Evolutionary conservation across 2,888 invertebrate genomes (phyloP).

Genomic region (Drosophila merina): DNA sequence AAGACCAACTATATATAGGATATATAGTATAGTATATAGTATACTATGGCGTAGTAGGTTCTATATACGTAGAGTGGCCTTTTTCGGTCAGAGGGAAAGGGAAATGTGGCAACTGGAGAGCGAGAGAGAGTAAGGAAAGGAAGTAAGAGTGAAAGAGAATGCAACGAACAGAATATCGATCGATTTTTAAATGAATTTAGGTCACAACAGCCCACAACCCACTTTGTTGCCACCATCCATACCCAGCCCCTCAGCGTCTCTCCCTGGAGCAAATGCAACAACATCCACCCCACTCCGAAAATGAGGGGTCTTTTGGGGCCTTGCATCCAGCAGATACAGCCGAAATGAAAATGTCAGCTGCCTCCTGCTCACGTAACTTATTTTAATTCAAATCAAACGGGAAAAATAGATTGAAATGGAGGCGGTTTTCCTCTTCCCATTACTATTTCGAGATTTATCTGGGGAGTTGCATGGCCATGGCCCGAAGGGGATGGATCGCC

Average conservation of each 20-base stretch:
- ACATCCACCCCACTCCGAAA: constrained; percentile 4
- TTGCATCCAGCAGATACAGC: constrained; percentile 58
- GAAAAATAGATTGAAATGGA: constrained; percentile 64
- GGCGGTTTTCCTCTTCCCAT: constrained; percentile 27
- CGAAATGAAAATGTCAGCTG: constrained; percentile 67
- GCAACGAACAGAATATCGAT: constrained; percentile 65
- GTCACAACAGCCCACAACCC: constrained; percentile 51
- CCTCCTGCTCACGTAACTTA: constrained; percentile 72
- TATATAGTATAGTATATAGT: constrained; percentile 16
- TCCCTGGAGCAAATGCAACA: constrained; percentile 30
- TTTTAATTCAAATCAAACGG: constrained; percentile 76
- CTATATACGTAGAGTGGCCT: constrained; percentile 64
- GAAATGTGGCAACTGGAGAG: neutral
- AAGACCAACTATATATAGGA: constrained; percentile 4
- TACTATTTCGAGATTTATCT: constrained; percentile 3
- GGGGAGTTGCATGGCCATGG: constrained; percentile 5
- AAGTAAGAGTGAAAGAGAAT: constrained; percentile 29
- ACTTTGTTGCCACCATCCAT: constrained; percentile 1
- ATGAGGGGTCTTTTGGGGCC: constrained; percentile 19
- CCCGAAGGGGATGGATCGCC: too few relatives aligned
- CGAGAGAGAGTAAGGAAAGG: constrained; percentile 6
- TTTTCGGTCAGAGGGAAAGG: constrained; percentile 59
- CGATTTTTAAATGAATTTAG: constrained; percentile 79
- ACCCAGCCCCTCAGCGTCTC: constrained; percentile 1
- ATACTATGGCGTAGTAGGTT: constrained; percentile 71